Conservation (phyloP, 2,797 vertebrate species). For the Lithobates sylvaticus region DNA sequence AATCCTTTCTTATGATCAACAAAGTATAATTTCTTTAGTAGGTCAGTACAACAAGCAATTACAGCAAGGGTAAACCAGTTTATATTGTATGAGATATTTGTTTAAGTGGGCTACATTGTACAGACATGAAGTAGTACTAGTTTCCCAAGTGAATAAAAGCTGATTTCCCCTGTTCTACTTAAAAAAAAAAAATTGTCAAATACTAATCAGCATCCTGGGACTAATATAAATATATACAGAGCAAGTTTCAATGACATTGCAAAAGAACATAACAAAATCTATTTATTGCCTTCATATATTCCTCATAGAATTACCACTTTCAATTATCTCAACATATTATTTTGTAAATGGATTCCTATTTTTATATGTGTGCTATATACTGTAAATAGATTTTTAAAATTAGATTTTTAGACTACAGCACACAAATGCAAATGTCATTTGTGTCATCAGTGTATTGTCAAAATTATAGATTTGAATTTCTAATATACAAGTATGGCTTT, state of each 20-base stretch:
- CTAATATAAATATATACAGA: conserved; percentile 64
- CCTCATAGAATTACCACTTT: conserved; percentile 36
- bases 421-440: background rate
- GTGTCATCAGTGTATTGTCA: background rate
- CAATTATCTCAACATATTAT: conserved; percentile 46
- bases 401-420: conserved; percentile 1
- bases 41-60: conserved; percentile 54
- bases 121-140: conserved; percentile 69
- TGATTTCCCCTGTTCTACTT: conserved; percentile 66
- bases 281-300: conserved; percentile 65
- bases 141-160: conserved; percentile 64
- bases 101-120: conserved; percentile 66
- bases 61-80: conserved; percentile 51
- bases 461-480: background rate
- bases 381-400: conserved; percentile 24
- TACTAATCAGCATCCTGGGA: conserved; percentile 68
- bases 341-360: conserved; percentile 40
- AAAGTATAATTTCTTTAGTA: conserved; percentile 47
- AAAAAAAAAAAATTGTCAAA: conserved; percentile 65
- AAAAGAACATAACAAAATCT: conserved; percentile 56
- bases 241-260: conserved; percentile 64
- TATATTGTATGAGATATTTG: conserved; percentile 69
- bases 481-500: background rate
- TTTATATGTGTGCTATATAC: conserved; percentile 44
- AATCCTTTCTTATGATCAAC: background rate